Evolutionary conservation across 2,888 invertebrate genomes (phyloP).

Genomic region (Phyto melanocephala): DNA sequence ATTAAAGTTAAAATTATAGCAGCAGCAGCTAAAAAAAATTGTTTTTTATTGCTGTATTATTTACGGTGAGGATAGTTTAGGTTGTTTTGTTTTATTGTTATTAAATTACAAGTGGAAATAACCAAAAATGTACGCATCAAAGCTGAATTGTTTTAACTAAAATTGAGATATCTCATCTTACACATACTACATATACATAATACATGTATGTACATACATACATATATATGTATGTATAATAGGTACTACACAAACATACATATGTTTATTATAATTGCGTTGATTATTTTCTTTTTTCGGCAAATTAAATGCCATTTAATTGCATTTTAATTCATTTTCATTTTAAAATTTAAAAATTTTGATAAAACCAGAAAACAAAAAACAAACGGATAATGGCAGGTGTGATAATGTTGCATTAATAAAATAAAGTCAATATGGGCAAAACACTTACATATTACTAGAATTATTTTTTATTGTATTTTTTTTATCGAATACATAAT

Average conservation of each 20-base stretch:
- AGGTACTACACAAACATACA: background rate
- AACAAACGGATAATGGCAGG: slow-evolving; percentile 55
- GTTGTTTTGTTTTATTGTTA: background rate
- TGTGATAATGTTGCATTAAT: slow-evolving; percentile 47
- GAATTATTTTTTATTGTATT: background rate
- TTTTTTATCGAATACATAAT: background rate
- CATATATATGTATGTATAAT: too few species aligned
- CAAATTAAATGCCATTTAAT: slow-evolving; percentile 41
- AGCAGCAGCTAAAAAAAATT: too few species aligned
- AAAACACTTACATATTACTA: too few species aligned
- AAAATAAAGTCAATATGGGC: slow-evolving; percentile 7
- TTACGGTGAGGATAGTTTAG: background rate
- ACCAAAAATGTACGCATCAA: slow-evolving; percentile 45
- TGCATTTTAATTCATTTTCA: slow-evolving; percentile 56
- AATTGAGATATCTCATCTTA: slow-evolving; percentile 12
- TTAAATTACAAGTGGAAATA: slow-evolving; percentile 63
- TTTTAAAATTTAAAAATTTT: background rate
- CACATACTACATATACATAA: background rate
- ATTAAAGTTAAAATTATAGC: slow-evolving; percentile 33
- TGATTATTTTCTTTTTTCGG: background rate
- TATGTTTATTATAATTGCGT: background rate
- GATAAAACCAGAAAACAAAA: slow-evolving; percentile 6
- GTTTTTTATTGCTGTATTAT: too few species aligned
- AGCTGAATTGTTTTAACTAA: background rate
- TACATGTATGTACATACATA: background rate